These are phyloP conservation scores for Erpobdella octoculata DNA, from an alignment of 2,888 invertebrate species.

Conservation along the genomic window DNA sequence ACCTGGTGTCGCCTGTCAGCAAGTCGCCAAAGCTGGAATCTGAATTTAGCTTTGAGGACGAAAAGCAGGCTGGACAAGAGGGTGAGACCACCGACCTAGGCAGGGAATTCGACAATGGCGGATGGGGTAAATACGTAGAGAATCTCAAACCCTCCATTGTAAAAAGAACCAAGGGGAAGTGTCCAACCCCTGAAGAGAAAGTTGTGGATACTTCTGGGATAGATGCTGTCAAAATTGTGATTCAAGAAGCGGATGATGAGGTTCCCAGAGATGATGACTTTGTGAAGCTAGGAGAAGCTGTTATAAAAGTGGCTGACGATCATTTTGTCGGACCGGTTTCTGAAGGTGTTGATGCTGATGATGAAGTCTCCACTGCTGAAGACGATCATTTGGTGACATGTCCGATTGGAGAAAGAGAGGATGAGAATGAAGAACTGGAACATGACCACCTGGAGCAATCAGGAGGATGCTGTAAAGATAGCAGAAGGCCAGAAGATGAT, in stretches of 20 bases:
- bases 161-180: not conserved
- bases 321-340: not conserved
- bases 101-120: too few relatives aligned
- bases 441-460: too few relatives aligned
- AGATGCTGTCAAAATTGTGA: not conserved
- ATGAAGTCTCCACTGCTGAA: not conserved
- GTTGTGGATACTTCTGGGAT: not conserved
- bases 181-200: not conserved
- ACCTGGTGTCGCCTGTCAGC: conserved; percentile 15
- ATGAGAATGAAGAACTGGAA: too few relatives aligned
- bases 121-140: not conserved
- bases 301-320: not conserved
- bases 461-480: too few relatives aligned
- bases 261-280: not conserved
- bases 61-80: not conserved
- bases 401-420: too few relatives aligned
- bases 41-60: not conserved
- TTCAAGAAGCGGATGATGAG: not conserved
- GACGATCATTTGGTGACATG: too few relatives aligned
- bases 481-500: too few relatives aligned
- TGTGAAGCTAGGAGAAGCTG: not conserved
- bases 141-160: conserved; percentile 6
- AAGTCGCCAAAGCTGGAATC: not conserved
- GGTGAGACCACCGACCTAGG: not conserved
- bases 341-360: conserved; percentile 8